phyloP scores from a whole-genome alignment of 2,888 invertebrate genomes.

The Xestia c-nigrum region DNA sequence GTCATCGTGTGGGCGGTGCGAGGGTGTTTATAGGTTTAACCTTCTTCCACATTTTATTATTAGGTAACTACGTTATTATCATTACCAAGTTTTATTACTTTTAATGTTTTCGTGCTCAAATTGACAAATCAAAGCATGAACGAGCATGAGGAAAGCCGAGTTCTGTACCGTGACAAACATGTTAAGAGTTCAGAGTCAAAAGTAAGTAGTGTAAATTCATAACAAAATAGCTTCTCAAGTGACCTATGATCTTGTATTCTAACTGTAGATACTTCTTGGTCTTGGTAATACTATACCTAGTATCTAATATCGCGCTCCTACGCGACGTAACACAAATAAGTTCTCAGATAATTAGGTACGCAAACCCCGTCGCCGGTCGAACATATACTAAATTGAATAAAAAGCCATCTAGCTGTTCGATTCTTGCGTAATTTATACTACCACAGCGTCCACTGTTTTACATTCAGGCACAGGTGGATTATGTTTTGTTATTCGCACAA shows the following conservation, averaged over 20 bases:
- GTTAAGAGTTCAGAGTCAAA: conserved; percentile 3
- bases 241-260: conserved; percentile 9
- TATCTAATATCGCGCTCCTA: conserved; percentile 19
- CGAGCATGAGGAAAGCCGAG: not conserved
- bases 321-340: conserved; percentile 15
- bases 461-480: conserved; percentile 22
- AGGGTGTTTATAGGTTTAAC: conserved; percentile 16
- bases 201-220: conserved; percentile 4
- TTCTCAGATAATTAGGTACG: conserved; percentile 24
- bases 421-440: conserved; percentile 13
- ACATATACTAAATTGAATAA: conserved; percentile 2
- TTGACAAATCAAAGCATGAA: not conserved
- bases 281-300: conserved; percentile 12
- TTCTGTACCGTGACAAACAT: not conserved
- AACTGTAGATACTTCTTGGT: conserved; percentile 5
- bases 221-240: conserved; percentile 20
- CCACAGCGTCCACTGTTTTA: not conserved
- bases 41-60: conserved; percentile 24
- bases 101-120: conserved; percentile 8
- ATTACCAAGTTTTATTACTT: not conserved
- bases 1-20: conserved; percentile 10
- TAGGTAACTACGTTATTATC: conserved; percentile 16
- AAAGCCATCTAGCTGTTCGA: not conserved
- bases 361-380: conserved; percentile 6
- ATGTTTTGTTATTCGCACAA: conserved; percentile 2